Conservation (phyloP, 2,888 invertebrate species). For the Gandaritis pyraliata region DNA sequence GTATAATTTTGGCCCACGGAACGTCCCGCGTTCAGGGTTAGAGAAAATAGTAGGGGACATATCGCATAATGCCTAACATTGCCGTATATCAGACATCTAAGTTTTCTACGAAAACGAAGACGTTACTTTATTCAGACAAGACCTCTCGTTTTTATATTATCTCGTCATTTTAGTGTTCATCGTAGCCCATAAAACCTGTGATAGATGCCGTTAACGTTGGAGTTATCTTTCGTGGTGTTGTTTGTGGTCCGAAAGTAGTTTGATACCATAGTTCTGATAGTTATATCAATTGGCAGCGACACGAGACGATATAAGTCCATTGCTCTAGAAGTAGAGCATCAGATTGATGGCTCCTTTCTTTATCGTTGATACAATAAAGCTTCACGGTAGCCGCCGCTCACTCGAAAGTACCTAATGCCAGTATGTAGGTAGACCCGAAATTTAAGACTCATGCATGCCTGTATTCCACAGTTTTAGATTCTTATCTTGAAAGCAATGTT, state of each 20-base stretch:
- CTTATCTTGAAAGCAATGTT: conserved; percentile 63
- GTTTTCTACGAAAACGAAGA: conserved; percentile 68
- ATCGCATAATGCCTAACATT: conserved; percentile 66
- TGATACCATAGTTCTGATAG: conserved; percentile 4
- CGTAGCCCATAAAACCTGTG: conserved; percentile 48
- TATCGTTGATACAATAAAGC: conserved; percentile 37
- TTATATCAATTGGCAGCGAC: conserved; percentile 26
- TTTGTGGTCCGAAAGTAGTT: conserved; percentile 24
- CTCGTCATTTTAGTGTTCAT: conserved; percentile 52
- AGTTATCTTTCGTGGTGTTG: conserved; percentile 32
- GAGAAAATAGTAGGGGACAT: conserved; percentile 71
- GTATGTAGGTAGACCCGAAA: conserved; percentile 44
- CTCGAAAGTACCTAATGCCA: conserved; percentile 50
- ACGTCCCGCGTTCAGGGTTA: conserved; percentile 72
- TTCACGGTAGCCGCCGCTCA: conserved; percentile 52
- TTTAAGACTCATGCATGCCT: conserved; percentile 52
- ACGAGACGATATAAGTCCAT: conserved; percentile 32
- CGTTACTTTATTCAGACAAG: conserved; percentile 50
- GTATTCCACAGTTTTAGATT: conserved; percentile 56
- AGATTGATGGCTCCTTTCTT: conserved; percentile 42
- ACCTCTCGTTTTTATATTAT: conserved; percentile 52
- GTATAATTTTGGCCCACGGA: conserved; percentile 74
- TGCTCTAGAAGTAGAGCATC: conserved; percentile 39
- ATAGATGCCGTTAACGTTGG: conserved; percentile 50
- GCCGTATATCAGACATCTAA: conserved; percentile 66